phyloP scores from a whole-genome alignment of 2,888 invertebrate genomes.

The Pimpla rufipes region DNA sequence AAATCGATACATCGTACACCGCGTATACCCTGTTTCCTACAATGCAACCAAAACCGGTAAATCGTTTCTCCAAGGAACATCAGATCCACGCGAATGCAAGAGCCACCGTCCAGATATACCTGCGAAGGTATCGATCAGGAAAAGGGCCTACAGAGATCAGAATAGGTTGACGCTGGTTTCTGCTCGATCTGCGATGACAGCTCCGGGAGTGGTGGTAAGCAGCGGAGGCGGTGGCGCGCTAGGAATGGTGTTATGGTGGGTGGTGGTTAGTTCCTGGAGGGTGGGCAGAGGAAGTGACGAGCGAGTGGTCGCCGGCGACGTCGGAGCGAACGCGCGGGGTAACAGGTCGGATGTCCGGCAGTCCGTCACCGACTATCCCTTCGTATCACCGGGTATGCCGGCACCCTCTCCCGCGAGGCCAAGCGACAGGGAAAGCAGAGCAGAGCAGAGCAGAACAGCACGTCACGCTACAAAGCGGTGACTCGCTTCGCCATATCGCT shows the following conservation, averaged over 20 bases:
- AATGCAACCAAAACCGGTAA: constrained; percentile 25
- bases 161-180: not conserved
- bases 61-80: constrained; percentile 28
- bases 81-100: not conserved
- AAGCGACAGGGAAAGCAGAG: constrained; percentile 60
- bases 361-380: constrained; percentile 83
- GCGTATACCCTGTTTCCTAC: constrained; percentile 1
- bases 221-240: constrained; percentile 66
- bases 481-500: constrained; percentile 77
- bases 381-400: constrained; percentile 81
- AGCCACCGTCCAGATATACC: not conserved
- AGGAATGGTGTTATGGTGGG: constrained; percentile 73
- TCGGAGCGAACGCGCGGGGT: constrained; percentile 75
- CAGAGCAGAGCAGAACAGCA: constrained; percentile 52
- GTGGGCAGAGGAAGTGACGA: constrained; percentile 67
- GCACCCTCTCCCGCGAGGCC: constrained; percentile 74
- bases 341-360: constrained; percentile 85
- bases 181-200: constrained; percentile 26
- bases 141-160: not conserved
- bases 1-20: constrained; percentile 40
- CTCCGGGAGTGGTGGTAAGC: constrained; percentile 1
- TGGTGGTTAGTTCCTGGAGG: constrained; percentile 58
- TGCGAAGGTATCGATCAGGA: constrained; percentile 21
- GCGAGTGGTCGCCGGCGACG: constrained; percentile 56
- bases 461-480: constrained; percentile 65